Percentiles rank a stretch among this genome's conserved stretches.
Conservation (phyloP, 2,113 vertebrate species). For the Pterocles orientalis region DNA sequence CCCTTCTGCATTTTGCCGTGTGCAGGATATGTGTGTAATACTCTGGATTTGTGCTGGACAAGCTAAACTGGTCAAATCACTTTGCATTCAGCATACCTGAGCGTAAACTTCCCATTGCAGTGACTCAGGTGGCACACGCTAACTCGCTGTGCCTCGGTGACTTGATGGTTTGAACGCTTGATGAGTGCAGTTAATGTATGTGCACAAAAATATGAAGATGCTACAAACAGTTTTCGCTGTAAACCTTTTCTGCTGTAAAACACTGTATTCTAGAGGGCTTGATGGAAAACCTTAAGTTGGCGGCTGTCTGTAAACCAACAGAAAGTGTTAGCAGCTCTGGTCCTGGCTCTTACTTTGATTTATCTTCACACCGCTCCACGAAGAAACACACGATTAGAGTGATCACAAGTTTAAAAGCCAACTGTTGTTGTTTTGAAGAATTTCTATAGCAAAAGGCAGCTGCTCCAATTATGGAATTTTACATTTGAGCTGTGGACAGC, state of each 20-base stretch:
- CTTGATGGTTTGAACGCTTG: neutral
- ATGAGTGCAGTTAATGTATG: neutral
- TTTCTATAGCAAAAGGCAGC: neutral
- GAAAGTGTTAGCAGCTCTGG: neutral
- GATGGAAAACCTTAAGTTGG: neutral
- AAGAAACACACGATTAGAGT: neutral
- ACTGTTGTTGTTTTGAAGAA: neutral
- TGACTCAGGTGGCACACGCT: neutral
- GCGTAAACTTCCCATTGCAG: fast-evolving
- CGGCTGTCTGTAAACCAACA: neutral
- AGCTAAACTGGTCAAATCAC: neutral
- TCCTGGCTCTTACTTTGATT: neutral
- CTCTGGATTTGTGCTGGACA: neutral
- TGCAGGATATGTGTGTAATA: neutral
- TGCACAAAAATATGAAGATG: neutral
- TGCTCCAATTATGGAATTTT: neutral
- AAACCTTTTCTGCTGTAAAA: neutral
- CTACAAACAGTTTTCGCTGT: neutral
- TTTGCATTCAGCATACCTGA: neutral
- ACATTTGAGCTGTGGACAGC: neutral
- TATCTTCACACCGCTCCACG: neutral
- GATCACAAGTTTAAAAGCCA: neutral
- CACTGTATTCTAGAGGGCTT: neutral
- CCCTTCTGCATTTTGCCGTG: neutral
- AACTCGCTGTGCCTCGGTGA: fast-evolving